phyloP scores from a whole-genome alignment of 1,140 invertebrate species.

The Bombus fervidus region DNA sequence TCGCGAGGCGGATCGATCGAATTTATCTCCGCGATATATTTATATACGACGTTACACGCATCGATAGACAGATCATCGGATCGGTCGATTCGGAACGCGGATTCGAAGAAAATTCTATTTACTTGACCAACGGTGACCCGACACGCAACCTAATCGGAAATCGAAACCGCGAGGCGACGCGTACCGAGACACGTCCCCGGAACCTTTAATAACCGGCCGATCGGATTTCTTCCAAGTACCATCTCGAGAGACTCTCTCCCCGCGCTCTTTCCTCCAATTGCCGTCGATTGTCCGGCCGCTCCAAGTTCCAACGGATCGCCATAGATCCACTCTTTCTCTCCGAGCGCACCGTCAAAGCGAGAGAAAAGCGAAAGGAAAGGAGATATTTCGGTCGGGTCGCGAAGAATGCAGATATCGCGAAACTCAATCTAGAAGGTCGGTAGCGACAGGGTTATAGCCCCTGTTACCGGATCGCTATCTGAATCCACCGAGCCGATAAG shows the following conservation, averaged over 20 bases:
- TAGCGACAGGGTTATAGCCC: slow-evolving; percentile 74
- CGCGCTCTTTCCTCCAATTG: not conserved
- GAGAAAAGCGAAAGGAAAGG: not conserved
- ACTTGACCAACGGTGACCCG: not conserved
- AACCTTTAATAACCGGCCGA: slow-evolving; percentile 12
- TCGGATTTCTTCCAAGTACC: slow-evolving; percentile 71
- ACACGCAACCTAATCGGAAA: not conserved
- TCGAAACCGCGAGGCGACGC: not conserved
- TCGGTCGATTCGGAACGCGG: not conserved
- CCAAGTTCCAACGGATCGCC: no score
- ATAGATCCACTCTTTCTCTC: not conserved
- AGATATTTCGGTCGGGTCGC: slow-evolving; percentile 29
- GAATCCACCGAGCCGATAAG: slow-evolving; percentile 71
- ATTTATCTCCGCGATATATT: not conserved
- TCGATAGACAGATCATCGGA: no score
- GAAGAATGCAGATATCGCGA: slow-evolving; percentile 70
- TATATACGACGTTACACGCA: not conserved
- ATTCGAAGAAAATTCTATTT: not conserved
- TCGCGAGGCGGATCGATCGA: not conserved
- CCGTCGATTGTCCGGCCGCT: no score
- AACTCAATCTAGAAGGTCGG: slow-evolving; percentile 73
- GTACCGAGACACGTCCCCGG: not conserved
- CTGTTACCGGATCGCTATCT: slow-evolving; percentile 69
- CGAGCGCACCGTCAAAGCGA: not conserved
- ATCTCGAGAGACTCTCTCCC: no score